These are phyloP conservation scores for Lepidurus packardi DNA, from an alignment of 1,140 invertebrate genomes.

Conservation along the genomic window DNA sequence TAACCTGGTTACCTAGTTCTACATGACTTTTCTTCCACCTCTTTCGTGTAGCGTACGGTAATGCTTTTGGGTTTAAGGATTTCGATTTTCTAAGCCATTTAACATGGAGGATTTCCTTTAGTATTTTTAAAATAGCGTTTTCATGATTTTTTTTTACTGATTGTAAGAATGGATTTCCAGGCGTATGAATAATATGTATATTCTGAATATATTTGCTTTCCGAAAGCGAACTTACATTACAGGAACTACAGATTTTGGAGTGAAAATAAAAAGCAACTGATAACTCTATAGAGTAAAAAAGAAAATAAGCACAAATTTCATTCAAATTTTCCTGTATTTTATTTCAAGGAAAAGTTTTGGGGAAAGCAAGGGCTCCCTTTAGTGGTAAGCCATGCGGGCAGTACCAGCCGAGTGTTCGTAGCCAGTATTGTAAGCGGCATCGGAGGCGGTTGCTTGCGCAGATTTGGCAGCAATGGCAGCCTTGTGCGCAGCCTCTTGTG, in stretches of 20 bases:
- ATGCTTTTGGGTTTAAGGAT: too few relatives aligned
- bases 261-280: not conserved
- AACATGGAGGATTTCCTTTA: too few relatives aligned
- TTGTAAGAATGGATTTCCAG: too few relatives aligned
- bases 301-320: not conserved
- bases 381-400: not conserved
- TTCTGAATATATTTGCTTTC: too few relatives aligned
- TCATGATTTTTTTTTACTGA: too few relatives aligned
- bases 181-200: too few relatives aligned
- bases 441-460: conserved; percentile 37
- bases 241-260: too few relatives aligned
- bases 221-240: too few relatives aligned
- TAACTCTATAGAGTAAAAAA: not conserved
- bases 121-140: too few relatives aligned
- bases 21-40: not conserved
- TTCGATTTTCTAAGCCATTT: too few relatives aligned
- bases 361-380: not conserved
- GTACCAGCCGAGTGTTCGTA: conserved; percentile 22
- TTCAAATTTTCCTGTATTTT: not conserved
- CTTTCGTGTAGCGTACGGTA: not conserved
- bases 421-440: conserved; percentile 24
- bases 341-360: not conserved
- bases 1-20: conserved; percentile 13
- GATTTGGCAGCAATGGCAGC: conserved; percentile 37
- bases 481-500: conserved; percentile 40